Percentiles rank a stretch among this genome's conserved stretches.
Conservation (phyloP, 2,113 vertebrate genomes). For the Bolborhynchus lineola region DNA sequence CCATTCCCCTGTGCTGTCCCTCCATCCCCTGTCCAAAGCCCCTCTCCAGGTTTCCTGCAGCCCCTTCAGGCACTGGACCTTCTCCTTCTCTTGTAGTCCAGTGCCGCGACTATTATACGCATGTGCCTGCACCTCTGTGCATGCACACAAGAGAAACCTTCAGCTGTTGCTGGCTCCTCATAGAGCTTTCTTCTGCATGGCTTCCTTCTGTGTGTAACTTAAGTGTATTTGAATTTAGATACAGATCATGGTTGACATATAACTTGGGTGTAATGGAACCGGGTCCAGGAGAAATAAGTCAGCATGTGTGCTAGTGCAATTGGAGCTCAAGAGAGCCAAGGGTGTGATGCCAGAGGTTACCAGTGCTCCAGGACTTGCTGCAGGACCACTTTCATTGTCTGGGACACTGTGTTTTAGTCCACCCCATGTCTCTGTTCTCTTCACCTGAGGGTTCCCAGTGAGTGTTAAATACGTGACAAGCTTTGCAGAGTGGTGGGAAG, state of each 20-base stretch:
- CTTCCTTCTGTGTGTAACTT: neutral
- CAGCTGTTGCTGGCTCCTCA: neutral
- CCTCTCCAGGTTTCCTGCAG: neutral
- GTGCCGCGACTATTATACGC: neutral
- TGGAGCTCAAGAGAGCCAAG: neutral
- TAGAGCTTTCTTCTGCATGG: neutral
- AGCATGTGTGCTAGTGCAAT: fast-evolving
- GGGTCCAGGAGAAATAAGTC: neutral
- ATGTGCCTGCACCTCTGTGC: neutral
- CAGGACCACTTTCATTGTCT: neutral
- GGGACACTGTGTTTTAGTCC: neutral
- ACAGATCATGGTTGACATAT: fast-evolving
- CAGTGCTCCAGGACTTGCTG: neutral
- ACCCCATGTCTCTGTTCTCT: neutral
- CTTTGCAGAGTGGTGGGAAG: neutral
- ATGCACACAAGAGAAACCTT: neutral
- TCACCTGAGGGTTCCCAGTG: neutral
- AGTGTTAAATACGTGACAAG: neutral
- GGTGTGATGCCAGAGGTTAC: neutral
- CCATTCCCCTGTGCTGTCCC: neutral
- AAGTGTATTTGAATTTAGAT: neutral
- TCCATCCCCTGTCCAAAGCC: neutral
- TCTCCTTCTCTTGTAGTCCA: neutral
- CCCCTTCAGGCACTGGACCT: neutral
- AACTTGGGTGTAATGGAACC: neutral